Base-by-base conservation (phyloP, 1,140 invertebrate genomes). In the Dermatophagoides farinae region DNA sequence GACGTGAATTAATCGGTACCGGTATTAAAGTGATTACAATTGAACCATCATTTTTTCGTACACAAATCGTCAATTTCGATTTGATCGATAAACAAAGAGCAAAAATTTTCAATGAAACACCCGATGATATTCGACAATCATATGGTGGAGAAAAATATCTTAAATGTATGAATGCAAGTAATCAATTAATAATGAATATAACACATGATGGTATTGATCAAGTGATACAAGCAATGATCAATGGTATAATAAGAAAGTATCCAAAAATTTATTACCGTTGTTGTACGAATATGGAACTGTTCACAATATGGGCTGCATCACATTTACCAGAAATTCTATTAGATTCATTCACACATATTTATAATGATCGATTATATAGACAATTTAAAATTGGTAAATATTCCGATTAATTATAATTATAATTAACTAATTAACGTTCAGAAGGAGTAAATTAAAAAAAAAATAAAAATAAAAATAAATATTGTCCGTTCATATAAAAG, bases 1-100 rank as follows among this genome's bases (percentile, higher is more conserved):
- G 76, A 38, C 67, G 73, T 49, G 77, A 78, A 67, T 74, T 78
- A 74, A 71, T 70, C 60, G 76, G 75, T 59, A 76, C 72, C 71
- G 71, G 68, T n/a, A 70, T 78, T 16, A 65, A 69, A 54, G 75
- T 77, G 1, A 68, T 73, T 12, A 68, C 71, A 0, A 72, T 78
- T 37, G 75, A 78, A 65, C 77, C 77, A 62, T 64, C 73, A 59
- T 66, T 71, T 22, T 70, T 77, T 55, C 70, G 69, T 60, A 73
- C 72, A 0, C 64, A 65, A n/a, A 71, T 73, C 41, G 62, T 68
- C 12, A 61, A 63, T 23, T 64, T 67, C 8, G 58, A 61, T 6
- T 49, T 5, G 18, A 14, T 38, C 16, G n/a, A 31, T 9, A 25
- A 39, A 60, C 12, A n/a, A 25, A 6, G 53, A 6, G 8, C 39